Percentiles rank a stretch among this genome's conserved stretches.
Evolutionary conservation across 2,113 vertebrate species (phyloP).

Genomic region (Megaleporinus macrocephalus): DNA sequence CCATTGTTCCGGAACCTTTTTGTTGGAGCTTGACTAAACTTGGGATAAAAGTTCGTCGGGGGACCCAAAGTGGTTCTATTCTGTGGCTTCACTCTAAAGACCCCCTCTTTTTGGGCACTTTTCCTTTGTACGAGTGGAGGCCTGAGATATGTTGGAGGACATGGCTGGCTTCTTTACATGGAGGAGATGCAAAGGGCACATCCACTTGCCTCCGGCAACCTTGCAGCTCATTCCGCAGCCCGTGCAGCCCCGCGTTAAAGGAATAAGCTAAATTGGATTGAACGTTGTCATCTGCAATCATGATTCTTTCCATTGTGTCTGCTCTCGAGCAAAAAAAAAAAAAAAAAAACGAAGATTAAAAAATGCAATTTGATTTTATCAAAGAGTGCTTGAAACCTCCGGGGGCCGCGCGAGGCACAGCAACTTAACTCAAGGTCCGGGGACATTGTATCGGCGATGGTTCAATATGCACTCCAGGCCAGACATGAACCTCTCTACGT

Average conservation of each 20-base stretch:
- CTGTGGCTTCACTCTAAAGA: neutral
- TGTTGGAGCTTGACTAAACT: too few relatives aligned
- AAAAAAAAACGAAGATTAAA: conserved; percentile 50
- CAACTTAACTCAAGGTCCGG: conserved; percentile 60
- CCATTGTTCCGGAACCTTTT: too few relatives aligned
- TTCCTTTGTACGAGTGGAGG: neutral
- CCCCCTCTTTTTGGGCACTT: too few relatives aligned
- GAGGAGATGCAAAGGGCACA: neutral
- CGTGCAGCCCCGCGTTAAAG: conserved; percentile 36
- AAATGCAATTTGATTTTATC: conserved; percentile 67
- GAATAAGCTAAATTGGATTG: conserved; percentile 55
- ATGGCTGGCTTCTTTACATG: neutral
- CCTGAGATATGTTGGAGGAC: neutral
- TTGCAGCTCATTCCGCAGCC: conserved; percentile 39
- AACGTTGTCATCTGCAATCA: conserved; percentile 55
- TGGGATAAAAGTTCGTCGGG: too few relatives aligned
- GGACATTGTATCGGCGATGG: conserved; percentile 53
- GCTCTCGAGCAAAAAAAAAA: conserved; percentile 18
- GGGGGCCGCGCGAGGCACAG: conserved; percentile 37
- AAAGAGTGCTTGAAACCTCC: conserved; percentile 59
- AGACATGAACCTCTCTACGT: conserved; percentile 49
- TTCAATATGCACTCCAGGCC: conserved; percentile 59
- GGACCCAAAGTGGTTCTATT: neutral
- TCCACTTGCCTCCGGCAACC: conserved; percentile 39
- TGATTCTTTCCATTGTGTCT: conserved; percentile 54